Base-by-base conservation (phyloP, 2,888 invertebrate species). In the Volucella inanis region DNA sequence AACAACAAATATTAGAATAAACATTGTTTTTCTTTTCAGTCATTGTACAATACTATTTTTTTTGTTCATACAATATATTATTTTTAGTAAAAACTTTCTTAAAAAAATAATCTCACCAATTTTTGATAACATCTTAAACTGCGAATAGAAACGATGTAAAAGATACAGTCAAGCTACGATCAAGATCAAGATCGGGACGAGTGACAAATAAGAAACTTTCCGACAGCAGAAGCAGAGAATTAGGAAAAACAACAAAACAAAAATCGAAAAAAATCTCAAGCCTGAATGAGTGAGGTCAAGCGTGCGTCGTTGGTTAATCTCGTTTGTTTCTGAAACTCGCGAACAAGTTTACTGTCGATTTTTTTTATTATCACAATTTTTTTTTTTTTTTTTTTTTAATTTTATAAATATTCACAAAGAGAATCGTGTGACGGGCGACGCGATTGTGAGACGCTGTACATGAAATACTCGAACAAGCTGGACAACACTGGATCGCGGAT, bases 61-160 rank as follows among this genome's bases (percentile, higher is more conserved):
- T n/a, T n/a, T n/a, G n/a, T n/a, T n/a, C n/a, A n/a, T n/a, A n/a
- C n/a, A n/a, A 2, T 18, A 2, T 18, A 2, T 18, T 18, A 18
- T 18, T 18, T 18, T 18, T 18, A 18, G 18, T 1, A 18, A 18
- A 18, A 18, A 18, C 22, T 22, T 22, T 22, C 22, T 50, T 68
- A 38, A 14, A 2, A n/a, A 22, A 52, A 64, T 55, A 61, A 67
- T 76, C 85, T 85, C 72, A 85, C 85, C 85, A 55, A 76, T 47
- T 67, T 68, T 77, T 43, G 71, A 61, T 61, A 77, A 52, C 81
- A 85, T 78, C 22, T 22, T 4, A 22, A 22, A 22, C 15, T 54
- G 22, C 52, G 49, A 67, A 70, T 22, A 22, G 22, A 1, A 22
- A 22, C 3, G 3, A 22, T 4, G 22, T 3, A 3, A 1, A 68